Percentiles rank a stretch among this genome's conserved stretches.
These are phyloP conservation scores for Abrostola tripartita DNA, from an alignment of 2,888 invertebrate species.

Conservation along the genomic window DNA sequence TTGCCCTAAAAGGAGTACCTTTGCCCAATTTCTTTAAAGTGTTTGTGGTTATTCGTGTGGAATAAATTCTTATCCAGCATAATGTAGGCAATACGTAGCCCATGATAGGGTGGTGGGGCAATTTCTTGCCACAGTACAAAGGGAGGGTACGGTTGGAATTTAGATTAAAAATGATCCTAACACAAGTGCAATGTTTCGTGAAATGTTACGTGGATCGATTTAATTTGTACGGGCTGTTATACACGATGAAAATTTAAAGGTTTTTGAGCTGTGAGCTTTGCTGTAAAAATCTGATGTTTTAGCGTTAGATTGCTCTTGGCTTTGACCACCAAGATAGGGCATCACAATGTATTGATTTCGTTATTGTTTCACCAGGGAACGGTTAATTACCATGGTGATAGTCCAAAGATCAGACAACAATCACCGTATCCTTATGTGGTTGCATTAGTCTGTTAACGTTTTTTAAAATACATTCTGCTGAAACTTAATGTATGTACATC, in stretches of 20 bases:
- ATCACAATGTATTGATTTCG: too few species aligned
- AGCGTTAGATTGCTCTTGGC: too few species aligned
- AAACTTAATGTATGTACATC: too few species aligned
- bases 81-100: conserved; percentile 63
- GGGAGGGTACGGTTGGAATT: conserved; percentile 76
- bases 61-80: conserved; percentile 75
- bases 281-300: neutral
- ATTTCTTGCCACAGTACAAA: conserved; percentile 68
- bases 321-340: too few species aligned
- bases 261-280: conserved; percentile 9
- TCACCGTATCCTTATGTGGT: too few species aligned
- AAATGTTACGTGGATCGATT: conserved; percentile 67
- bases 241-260: conserved; percentile 25
- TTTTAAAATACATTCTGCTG: too few species aligned
- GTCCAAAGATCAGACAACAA: too few species aligned
- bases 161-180: conserved; percentile 83
- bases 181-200: conserved; percentile 77
- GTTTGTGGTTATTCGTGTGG: conserved; percentile 67
- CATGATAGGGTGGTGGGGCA: conserved; percentile 63
- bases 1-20: conserved; percentile 45
- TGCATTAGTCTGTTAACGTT: too few species aligned
- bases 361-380: too few species aligned
- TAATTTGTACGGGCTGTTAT: conserved; percentile 50
- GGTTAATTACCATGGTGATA: too few species aligned
- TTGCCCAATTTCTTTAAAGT: conserved; percentile 64